Base-by-base conservation (phyloP, 2,113 vertebrate species). In the Pao palembangensis region DNA sequence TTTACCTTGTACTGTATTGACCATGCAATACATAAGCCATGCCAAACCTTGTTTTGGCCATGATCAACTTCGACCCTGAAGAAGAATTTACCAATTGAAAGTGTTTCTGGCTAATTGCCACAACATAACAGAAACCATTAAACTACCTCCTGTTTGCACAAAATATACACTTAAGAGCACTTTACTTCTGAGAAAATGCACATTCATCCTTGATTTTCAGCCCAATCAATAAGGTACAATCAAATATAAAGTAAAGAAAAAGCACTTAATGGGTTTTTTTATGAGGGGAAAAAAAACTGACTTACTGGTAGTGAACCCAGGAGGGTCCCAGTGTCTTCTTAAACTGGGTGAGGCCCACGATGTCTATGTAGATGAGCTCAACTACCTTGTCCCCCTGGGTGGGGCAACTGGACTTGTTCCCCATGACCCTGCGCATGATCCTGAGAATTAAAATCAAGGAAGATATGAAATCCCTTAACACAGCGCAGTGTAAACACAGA, bases 261-360 rank as follows among this genome's bases (percentile, higher is more conserved):
- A 38, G 34, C 34, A 11, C 34, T 38, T 38, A 8, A 38, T 38
- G 10, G 34, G 8, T 12, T 38, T 23, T 23, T 38, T 38, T 12
- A 38, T 38, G 34, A 38, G 43, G 41, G 43, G n/a, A n/a, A n/a
- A 44, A 16, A 44, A 16, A 44, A 44, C 34, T 28, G 25, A 95
- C 96, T 95, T 88, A 99, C 97, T 99, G 97, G 88, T 99, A 99
- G 87, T 99, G 97, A 55, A 99, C 96, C 97, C 97, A 99, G 4
- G 97, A 97, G 0, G 96, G 97, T 17, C 97, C 97, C 49, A 99
- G 92, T 0, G 96, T 98, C 91, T 99, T 99, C 90, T 99, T 99
- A 81, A 99, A 99, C 77, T 99, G 97, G 52, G 95, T 93, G 1
- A 99, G 94, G 55, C 97, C 97, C 57, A 99, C 97, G 0, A 99